Conservation (phyloP, 92 coral and sea anemone species). For the Zoanthus solanderi region DNA sequence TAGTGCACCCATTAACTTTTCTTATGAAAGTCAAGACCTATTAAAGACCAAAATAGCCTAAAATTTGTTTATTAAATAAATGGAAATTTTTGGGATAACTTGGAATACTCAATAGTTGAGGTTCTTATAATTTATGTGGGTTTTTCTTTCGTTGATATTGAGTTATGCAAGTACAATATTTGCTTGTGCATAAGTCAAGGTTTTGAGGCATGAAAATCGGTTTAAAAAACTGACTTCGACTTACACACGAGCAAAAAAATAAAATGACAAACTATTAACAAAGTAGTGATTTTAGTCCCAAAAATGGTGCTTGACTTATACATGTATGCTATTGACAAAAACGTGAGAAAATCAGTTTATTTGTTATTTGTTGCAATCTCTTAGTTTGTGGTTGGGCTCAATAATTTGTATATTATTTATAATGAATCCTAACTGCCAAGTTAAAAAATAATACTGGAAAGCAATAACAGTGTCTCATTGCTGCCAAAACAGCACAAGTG, state of each 20-base stretch:
- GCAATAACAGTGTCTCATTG: slow-evolving; percentile 2
- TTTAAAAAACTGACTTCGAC: too few relatives aligned
- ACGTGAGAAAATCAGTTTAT: too few relatives aligned
- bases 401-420: slow-evolving; percentile 4
- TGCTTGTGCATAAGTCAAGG: too few relatives aligned
- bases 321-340: too few relatives aligned
- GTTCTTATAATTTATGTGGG: neutral
- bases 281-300: too few relatives aligned
- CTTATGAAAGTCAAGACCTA: neutral
- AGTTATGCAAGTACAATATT: neutral
- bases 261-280: too few relatives aligned
- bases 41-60: neutral
- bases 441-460: neutral
- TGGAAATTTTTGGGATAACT: neutral
- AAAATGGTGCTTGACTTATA: too few relatives aligned
- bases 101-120: slow-evolving; percentile 1
- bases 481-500: slow-evolving; percentile 22
- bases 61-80: slow-evolving; percentile 2
- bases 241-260: neutral
- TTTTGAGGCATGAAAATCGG: too few relatives aligned
- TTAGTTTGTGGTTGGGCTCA: slow-evolving; percentile 3
- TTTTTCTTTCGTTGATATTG: slow-evolving; percentile 9
- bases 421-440: slow-evolving; percentile 8
- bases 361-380: neutral
- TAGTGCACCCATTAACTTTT: neutral